Conservation (phyloP, 2,888 invertebrate genomes). For the Sussaba pulchella region DNA sequence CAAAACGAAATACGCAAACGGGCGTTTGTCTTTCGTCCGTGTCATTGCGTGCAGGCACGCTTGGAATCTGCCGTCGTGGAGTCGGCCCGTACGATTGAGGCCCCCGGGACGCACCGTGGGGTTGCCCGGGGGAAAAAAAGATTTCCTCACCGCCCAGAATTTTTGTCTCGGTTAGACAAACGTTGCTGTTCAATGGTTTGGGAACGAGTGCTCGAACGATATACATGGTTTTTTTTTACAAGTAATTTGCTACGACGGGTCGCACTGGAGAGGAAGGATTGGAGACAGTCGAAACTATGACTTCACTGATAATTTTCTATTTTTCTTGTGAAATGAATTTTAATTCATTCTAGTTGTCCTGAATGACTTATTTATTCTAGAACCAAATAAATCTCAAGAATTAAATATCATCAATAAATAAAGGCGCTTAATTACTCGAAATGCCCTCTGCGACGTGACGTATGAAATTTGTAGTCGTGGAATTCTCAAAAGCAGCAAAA, state of each 20-base stretch:
- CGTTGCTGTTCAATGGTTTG: slow-evolving; percentile 83
- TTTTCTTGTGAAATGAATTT: too few relatives aligned
- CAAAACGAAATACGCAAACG: slow-evolving; percentile 82
- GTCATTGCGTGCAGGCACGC: slow-evolving; percentile 70
- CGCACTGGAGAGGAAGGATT: too few relatives aligned
- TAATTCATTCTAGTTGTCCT: too few relatives aligned
- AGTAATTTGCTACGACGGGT: not conserved
- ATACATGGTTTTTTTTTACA: slow-evolving; percentile 36
- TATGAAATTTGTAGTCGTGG: not conserved
- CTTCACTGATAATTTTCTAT: too few relatives aligned
- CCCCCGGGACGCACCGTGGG: slow-evolving; percentile 49
- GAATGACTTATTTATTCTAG: too few relatives aligned
- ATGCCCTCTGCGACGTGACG: too few relatives aligned
- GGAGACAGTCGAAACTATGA: too few relatives aligned
- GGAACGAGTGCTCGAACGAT: slow-evolving; percentile 74
- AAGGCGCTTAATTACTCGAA: too few relatives aligned
- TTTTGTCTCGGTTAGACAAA: slow-evolving; percentile 84
- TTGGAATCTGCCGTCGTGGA: slow-evolving; percentile 62
- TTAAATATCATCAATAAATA: too few relatives aligned
- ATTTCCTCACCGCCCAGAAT: slow-evolving; percentile 73
- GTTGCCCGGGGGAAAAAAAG: slow-evolving; percentile 52
- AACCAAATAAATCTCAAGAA: too few relatives aligned
- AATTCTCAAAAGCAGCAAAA: not conserved
- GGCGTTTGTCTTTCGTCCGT: slow-evolving; percentile 82
- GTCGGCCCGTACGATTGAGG: slow-evolving; percentile 61